Percentiles rank a stretch among this genome's conserved stretches.
phyloP scores from a whole-genome alignment of 1,140 invertebrate species.

The Holotrichia oblita region DNA sequence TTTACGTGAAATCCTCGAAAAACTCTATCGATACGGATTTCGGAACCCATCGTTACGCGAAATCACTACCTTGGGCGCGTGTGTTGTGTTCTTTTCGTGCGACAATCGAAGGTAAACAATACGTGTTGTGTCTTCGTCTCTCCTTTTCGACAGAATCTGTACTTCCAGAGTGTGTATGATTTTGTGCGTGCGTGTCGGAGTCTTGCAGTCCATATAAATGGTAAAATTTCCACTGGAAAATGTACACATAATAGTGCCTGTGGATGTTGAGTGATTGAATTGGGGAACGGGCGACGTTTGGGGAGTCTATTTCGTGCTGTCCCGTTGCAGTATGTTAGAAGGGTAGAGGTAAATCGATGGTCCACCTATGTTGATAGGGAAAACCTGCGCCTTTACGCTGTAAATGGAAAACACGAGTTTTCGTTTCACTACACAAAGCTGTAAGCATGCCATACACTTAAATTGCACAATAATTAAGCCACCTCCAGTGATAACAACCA shows the following conservation, averaged over 20 bases:
- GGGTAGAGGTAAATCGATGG: slow-evolving; percentile 45
- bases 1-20: slow-evolving; percentile 21
- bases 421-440: not conserved
- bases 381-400: slow-evolving; percentile 26
- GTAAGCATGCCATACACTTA: not conserved
- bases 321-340: slow-evolving; percentile 46
- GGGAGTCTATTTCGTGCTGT: slow-evolving; percentile 41
- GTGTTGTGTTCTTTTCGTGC: slow-evolving; percentile 32
- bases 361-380: slow-evolving; percentile 41
- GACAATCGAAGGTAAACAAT: slow-evolving; percentile 51
- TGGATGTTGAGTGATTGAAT: not conserved
- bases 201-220: not conserved
- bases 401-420: slow-evolving; percentile 45
- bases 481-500: not conserved
- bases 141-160: slow-evolving; percentile 35
- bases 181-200: not conserved
- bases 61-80: not conserved
- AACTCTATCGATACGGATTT: slow-evolving; percentile 16
- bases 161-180: not conserved
- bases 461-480: not conserved
- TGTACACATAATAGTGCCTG: slow-evolving; percentile 7
- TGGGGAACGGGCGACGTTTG: slow-evolving; percentile 32
- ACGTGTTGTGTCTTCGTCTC: slow-evolving; percentile 48
- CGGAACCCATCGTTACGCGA: slow-evolving; percentile 7
- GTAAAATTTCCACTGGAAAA: slow-evolving; percentile 5